Evolutionary conservation across 2,113 vertebrate species (phyloP), one percentile per base, ranked within the genome.

Genomic region (Planiliza haematocheilus): DNA sequence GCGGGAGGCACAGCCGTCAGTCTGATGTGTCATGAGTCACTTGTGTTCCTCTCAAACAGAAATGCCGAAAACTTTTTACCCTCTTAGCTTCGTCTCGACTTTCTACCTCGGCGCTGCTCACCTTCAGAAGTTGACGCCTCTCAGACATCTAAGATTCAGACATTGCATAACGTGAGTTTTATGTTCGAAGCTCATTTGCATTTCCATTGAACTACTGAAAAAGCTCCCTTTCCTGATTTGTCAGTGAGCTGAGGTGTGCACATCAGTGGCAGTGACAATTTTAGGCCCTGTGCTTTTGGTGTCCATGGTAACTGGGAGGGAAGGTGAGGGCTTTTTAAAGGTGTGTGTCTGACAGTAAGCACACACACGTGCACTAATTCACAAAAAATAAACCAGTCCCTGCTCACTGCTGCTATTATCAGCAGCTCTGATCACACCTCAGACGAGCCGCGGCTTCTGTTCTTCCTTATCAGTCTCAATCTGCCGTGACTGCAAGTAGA

Each of bases 301-400:
- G 91, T 83, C 91, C 93, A 93, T 94, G 93, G 93, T 83, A 94
- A 94, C 93, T 10, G 48, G 74, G 78, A 86, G 74, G 75, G 78
- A 83, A 86, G 87, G 88, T 87, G 90, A 88, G 81, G 75, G 65
- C 77, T 74, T 84, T 85, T 81, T 52, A 60, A 74, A 77, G 75
- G 42, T 50, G 72, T 74, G 65, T 71, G n/a, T 62, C 68, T 82
- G 79, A 74, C 57, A 50, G 48, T n/a, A 45, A 70, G 9, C 45
- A 18, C 61, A 49, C 43, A 71, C 38, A 55, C 13, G 49, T 10
- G 45, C 56, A 42, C 58, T 60, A 63, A 80, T 84, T 79, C 60
- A 77, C 36, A 76, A 69, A 63, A 74, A 79, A 55, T 24, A 74
- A 83, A 84, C 50, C 24, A 76, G 37, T 59, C 37, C 21, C 7